phyloP scores from a whole-genome alignment of 1,140 invertebrate species.

The Atopsyche davidsoni region DNA sequence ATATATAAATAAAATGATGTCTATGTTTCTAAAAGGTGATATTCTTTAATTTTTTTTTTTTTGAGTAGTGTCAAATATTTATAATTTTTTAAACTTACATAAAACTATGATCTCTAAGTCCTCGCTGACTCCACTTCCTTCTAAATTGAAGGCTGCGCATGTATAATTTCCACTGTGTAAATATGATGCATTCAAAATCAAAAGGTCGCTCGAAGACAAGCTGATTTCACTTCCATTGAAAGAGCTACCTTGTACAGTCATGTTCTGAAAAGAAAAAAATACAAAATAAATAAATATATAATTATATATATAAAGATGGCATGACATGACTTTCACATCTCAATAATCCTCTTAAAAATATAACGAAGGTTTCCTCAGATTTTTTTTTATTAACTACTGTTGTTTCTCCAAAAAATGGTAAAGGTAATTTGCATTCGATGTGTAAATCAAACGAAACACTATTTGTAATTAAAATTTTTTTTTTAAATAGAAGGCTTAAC shows the following conservation, averaged over 20 bases:
- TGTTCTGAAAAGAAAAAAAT: conserved; percentile 17
- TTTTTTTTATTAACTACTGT: too few species aligned
- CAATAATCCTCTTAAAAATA: too few species aligned
- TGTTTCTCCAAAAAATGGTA: too few species aligned
- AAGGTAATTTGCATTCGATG: too few species aligned
- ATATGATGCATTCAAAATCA: conserved; percentile 23
- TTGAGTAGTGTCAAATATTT: too few species aligned
- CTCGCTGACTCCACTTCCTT: conserved; percentile 25
- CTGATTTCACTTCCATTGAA: conserved; percentile 29
- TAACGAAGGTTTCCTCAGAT: too few species aligned
- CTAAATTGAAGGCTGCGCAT: conserved; percentile 27
- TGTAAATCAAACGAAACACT: not conserved
- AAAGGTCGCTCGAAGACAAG: conserved; percentile 23
- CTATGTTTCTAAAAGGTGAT: conserved; percentile 1
- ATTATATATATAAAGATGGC: too few species aligned
- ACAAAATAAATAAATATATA: not conserved
- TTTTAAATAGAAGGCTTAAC: not conserved
- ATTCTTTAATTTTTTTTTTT: too few species aligned
- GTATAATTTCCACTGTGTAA: conserved; percentile 24
- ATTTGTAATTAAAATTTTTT: conserved; percentile 1
- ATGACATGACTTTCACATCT: too few species aligned
- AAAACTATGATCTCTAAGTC: conserved; percentile 17
- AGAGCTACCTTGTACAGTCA: conserved; percentile 21
- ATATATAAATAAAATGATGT: conserved; percentile 3
- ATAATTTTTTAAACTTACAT: conserved; percentile 24